Evolutionary conservation across 2,888 invertebrate genomes (phyloP), one percentile per base, ranked within the genome.

Genomic region (Thereva unica): DNA sequence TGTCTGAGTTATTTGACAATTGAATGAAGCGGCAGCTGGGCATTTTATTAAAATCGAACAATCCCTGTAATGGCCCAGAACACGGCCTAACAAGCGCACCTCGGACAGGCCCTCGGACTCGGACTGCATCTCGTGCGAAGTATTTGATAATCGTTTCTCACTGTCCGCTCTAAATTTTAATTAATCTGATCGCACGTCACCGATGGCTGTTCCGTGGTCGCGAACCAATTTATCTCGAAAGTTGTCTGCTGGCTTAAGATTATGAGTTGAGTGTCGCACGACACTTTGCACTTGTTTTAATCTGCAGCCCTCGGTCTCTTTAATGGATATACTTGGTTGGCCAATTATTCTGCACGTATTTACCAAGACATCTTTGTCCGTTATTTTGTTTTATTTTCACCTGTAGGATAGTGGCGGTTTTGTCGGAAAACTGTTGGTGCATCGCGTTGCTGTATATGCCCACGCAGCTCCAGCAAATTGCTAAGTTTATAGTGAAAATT

Each of bases 81-180:
- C 23, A 53, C 40, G n/a, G 61, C 63, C 23, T 38, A 50, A 41
- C 65, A 52, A 49, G 12, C 45, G 38, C 47, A 49, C 40, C 42
- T 23, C 10, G 41, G 45, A 35, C 45, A 37, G 5, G 49, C 37
- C 12, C 37, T 10, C 42, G 40, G 23, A 12, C 7, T 49, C 57
- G 40, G 8, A 34, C 37, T 23, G 41, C 35, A 52, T 23, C 52
- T 37, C 50, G 45, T 57, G 38, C 59, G n/a, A 68, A 50, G 50
- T 61, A 68, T 66, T 68, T 64, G 68, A 66, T 68, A 69, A 69
- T 69, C 69, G 65, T 69, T 69, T 67, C 65, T 67, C 69, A 69
- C 69, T 69, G 67, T 69, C 67, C 59, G 69, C 56, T 67, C 65
- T 69, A 67, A 69, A 69, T 69, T 69, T 69, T 69, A 69, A 69